Conservation (phyloP, 1,140 invertebrate species). For the Eurosta solidaginis region DNA sequence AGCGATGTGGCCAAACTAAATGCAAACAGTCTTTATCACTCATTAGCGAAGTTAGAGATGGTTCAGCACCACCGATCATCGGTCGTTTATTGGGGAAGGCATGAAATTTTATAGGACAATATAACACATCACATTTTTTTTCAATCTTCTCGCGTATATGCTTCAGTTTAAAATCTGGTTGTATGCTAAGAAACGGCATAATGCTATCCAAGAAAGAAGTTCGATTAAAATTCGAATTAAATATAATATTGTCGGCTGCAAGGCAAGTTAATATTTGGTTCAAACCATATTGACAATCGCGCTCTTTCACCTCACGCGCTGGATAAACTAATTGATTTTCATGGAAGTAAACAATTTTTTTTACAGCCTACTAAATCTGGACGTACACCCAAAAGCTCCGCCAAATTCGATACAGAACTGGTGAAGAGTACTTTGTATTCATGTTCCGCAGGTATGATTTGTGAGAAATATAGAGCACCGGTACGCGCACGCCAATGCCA, state of each 20-base stretch:
- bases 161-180: slow-evolving; percentile 69
- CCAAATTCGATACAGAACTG: slow-evolving; percentile 73
- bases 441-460: slow-evolving; percentile 64
- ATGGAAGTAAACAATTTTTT: slow-evolving; percentile 80
- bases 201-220: slow-evolving; percentile 71
- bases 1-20: slow-evolving; percentile 79
- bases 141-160: slow-evolving; percentile 64
- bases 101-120: slow-evolving; percentile 68
- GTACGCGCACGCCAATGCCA: slow-evolving; percentile 80
- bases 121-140: slow-evolving; percentile 69
- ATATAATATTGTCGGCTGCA: slow-evolving; percentile 71
- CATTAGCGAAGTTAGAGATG: neutral
- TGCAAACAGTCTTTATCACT: slow-evolving; percentile 60
- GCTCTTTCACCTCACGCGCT: slow-evolving; percentile 67
- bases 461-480: slow-evolving; percentile 68
- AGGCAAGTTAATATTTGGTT: slow-evolving; percentile 76
- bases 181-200: slow-evolving; percentile 67
- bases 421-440: slow-evolving; percentile 67
- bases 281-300: slow-evolving; percentile 79
- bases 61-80: slow-evolving; percentile 34
- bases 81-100: slow-evolving; percentile 42
- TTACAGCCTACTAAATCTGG: slow-evolving; percentile 65
- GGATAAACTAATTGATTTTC: slow-evolving; percentile 81
- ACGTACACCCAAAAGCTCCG: slow-evolving; percentile 71
- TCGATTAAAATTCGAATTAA: slow-evolving; percentile 75